Percentiles rank a stretch among this genome's conserved stretches.
phyloP scores from a whole-genome alignment of 92 coral and sea anemone species.

The Zoanthus sociatus region DNA sequence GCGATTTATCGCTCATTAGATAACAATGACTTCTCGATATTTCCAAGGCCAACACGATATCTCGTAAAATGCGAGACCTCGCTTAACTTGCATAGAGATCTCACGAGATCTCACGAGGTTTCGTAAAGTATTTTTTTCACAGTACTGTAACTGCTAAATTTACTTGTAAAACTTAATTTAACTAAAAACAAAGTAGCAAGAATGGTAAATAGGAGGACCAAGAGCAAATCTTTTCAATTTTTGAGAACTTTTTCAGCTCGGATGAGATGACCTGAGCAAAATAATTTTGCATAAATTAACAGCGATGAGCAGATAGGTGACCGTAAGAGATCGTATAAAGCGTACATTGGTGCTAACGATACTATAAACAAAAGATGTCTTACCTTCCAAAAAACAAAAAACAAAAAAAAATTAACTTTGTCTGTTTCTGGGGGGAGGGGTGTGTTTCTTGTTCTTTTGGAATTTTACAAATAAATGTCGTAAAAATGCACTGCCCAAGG shows the following conservation, averaged over 20 bases:
- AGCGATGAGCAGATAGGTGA: constrained; percentile 1
- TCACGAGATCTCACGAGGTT: too few relatives aligned
- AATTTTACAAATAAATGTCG: constrained; percentile 1
- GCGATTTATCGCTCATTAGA: too few relatives aligned
- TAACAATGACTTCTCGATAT: too few relatives aligned
- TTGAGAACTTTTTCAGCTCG: background rate
- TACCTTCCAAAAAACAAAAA: background rate
- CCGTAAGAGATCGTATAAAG: background rate
- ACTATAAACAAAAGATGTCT: background rate
- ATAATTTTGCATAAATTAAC: constrained; percentile 4
- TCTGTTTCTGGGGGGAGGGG: background rate
- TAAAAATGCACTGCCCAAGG: background rate
- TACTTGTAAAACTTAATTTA: background rate
- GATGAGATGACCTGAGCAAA: background rate
- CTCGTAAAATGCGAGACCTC: too few relatives aligned
- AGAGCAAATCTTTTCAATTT: constrained; percentile 1
- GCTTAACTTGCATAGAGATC: too few relatives aligned
- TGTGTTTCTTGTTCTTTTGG: background rate
- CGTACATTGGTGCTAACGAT: background rate
- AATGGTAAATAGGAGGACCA: constrained; percentile 4
- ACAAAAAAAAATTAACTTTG: background rate
- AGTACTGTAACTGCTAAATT: constrained; percentile 4
- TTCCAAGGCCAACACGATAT: too few relatives aligned
- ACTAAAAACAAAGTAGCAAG: constrained; percentile 18
- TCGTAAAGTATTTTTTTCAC: background rate